phyloP scores from a whole-genome alignment of 2,797 vertebrate species.

The Nasua narica region DNA sequence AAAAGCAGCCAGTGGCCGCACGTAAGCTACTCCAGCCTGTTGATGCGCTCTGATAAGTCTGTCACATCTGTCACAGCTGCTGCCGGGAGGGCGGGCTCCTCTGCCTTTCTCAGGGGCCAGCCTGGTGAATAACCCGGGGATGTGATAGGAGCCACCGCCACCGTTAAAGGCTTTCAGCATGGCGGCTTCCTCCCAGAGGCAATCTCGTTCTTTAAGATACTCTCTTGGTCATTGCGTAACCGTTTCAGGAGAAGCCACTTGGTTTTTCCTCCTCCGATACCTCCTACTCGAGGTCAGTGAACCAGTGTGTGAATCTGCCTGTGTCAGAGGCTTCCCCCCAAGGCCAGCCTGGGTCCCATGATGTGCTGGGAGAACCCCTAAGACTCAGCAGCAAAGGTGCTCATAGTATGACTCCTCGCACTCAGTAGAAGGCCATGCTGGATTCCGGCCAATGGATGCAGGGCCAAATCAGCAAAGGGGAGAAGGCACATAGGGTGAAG shows the following conservation, averaged over 20 bases:
- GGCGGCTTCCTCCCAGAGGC: not conserved
- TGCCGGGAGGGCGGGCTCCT: not conserved
- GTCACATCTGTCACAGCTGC: not conserved
- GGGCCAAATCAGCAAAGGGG: not conserved
- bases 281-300: not conserved
- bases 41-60: not conserved
- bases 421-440: not conserved
- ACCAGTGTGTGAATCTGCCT: not conserved
- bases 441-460: not conserved
- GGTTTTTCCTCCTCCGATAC: not conserved
- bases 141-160: not conserved
- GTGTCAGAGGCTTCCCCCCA: not conserved
- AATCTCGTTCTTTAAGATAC: not conserved
- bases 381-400: not conserved
- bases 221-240: not conserved
- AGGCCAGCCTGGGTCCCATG: not conserved
- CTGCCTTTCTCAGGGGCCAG: not conserved
- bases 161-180: not conserved
- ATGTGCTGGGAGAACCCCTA: not conserved
- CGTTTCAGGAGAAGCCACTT: not conserved
- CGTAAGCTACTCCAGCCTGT: not conserved
- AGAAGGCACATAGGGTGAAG: not conserved
- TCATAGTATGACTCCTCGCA: not conserved
- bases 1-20: not conserved
- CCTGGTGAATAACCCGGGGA: not conserved